Base-by-base conservation (phyloP, 2,113 vertebrate genomes). In the Scomber colias region DNA sequence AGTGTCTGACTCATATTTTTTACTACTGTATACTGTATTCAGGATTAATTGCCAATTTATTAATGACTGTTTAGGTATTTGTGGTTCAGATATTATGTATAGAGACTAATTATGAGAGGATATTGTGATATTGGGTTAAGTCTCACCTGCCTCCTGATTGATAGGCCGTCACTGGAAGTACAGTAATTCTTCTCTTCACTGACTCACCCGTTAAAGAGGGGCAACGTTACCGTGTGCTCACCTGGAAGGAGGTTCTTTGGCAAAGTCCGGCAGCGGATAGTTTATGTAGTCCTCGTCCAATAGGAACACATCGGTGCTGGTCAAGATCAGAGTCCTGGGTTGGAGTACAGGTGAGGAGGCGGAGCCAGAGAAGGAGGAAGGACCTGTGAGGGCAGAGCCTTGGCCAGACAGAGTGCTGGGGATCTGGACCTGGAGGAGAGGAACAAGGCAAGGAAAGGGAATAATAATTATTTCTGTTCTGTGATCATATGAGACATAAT, bases 281-380 rank as follows among this genome's bases (percentile, higher is more conserved):
- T 97, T 97, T 87, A 99, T 92, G 21, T 97, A 97, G 93, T 99
- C 98, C 88, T 99, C 98, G 2, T 98, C 96, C 87, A 99, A 90
- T 14, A 99, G 96, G 74, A 99, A 98, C 62, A 99, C 84, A 56
- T 98, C 96, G 0, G 96, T 95, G 60, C 96, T 96, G 73, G 98
- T 99, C 78, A 99, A 87, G 72, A 99, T 95, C 21, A 99, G 92
- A 1, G 97, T 98, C 83, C 97, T 97, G 75, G 98, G 96, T 30
- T 95, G 95, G 68, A 99, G 95, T 0, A 90, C 83, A 14, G 92
- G 93, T 11, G 82, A 73, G 0, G 79, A 72, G 1, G 71, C 73
- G 1, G 88, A 70, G 83, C 84, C 93, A 61, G 92, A 84, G 0
- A 35, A 60, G 40, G 69, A 5, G n/a, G 87, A 40, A 12, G 31